Evolutionary conservation across 1,140 invertebrate species (phyloP), one percentile per base, ranked within the genome.

Genomic region (Heliconius hermathena): DNA sequence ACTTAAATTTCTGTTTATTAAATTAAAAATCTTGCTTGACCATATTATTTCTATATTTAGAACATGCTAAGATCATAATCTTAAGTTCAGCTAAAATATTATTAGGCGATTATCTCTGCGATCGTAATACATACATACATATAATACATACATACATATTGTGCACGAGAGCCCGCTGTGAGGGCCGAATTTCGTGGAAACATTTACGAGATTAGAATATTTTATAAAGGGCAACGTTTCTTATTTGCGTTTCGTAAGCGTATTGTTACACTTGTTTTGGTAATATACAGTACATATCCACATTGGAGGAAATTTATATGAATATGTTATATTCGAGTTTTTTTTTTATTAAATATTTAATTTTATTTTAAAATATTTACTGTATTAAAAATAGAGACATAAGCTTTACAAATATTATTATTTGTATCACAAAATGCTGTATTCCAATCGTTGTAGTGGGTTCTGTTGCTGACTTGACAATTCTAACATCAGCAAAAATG

Each of bases 191-290:
- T 78, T 78, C 36, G 22, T 22, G 52, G 77, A 73, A 73, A 77
- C 16, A 49, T 57, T 77, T 77, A 78, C 54, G 71, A 78, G 33
- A 33, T 73, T 66, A 73, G 77, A 78, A 78, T 73, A 38, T 78
- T 78, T 66, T 46, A 78, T 73, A 73, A 60, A 70, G 74, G 57
- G n/a, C 71, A 72, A 72, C 71, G 71, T 38, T 72, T 72, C 18
- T 20, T 20, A 72, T 16, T 72, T 72, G 36, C 71, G 36, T 72
- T 36, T 72, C 36, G 60, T 66, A 66, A 26, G 60, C 22, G 26
- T 66, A 26, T 66, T 66, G 60, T 66, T 66, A 66, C 22, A 29
- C 60, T 66, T 66, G 60, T 66, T 66, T 46, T 2, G 11, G 60
- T 29, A 66, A 66, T 29, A 29, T 13, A 13, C 60, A 66, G 22